Evolutionary conservation across 2,113 vertebrate species (phyloP).

Genomic region (Daboia siamensis): DNA sequence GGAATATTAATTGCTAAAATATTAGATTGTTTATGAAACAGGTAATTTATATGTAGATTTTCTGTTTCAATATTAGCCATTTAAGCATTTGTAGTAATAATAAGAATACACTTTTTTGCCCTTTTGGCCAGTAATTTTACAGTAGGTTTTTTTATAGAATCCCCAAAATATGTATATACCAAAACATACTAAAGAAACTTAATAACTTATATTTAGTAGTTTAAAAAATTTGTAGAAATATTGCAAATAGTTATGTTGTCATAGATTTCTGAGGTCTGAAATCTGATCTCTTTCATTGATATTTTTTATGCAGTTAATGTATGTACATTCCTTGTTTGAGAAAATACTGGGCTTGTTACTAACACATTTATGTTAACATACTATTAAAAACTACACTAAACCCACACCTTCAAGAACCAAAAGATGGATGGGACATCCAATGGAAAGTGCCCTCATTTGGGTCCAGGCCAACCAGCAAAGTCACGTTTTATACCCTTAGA

Average conservation of each 20-base stretch:
- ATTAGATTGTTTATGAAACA: background rate
- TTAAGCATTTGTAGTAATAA: background rate
- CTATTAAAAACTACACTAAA: background rate
- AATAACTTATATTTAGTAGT: background rate
- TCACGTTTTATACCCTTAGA: background rate
- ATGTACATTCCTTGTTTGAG: background rate
- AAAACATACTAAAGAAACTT: background rate
- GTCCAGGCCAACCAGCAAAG: background rate
- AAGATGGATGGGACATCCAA: background rate
- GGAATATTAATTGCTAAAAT: background rate
- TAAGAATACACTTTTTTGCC: background rate
- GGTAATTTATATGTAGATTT: background rate
- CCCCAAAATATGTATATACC: background rate
- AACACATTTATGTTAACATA: background rate
- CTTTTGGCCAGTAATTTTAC: background rate
- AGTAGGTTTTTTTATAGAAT: background rate
- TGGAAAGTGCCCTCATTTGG: background rate
- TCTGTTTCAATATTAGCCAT: background rate
- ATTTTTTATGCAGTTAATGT: background rate
- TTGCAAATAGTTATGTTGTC: background rate
- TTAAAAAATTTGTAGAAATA: background rate
- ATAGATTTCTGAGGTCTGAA: background rate
- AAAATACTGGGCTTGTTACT: background rate
- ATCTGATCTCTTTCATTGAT: background rate
- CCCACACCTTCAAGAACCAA: background rate